Evolutionary conservation across 2,888 invertebrate genomes (phyloP).

Genomic region (Nemotelus pantherinus): DNA sequence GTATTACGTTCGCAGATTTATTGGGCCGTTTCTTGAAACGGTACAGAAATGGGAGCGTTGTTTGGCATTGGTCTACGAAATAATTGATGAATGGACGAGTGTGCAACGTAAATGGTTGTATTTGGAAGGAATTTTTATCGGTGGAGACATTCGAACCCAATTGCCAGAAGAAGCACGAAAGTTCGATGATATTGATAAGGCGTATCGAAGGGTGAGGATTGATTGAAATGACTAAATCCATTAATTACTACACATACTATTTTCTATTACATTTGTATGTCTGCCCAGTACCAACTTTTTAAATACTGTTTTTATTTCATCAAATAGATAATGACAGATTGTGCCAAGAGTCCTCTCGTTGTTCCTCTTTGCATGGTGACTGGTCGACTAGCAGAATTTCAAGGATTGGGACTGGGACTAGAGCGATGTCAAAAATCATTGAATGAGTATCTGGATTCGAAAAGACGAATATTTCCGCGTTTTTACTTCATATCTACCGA

Average conservation of each 20-base stretch:
- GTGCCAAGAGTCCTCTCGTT: slow-evolving; percentile 81
- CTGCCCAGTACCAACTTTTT: no score
- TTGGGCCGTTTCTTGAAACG: slow-evolving; percentile 84
- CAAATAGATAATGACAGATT: slow-evolving; percentile 83
- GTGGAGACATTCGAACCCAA: slow-evolving; percentile 86
- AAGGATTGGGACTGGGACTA: slow-evolving; percentile 76
- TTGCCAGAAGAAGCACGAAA: slow-evolving; percentile 89
- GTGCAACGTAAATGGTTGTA: slow-evolving; percentile 93
- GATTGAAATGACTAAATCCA: no score
- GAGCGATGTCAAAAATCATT: slow-evolving; percentile 92
- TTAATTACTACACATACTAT: no score
- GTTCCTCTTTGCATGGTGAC: slow-evolving; percentile 79
- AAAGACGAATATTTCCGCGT: slow-evolving; percentile 86
- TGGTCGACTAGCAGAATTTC: slow-evolving; percentile 80
- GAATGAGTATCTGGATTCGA: slow-evolving; percentile 88
- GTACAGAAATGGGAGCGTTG: slow-evolving; percentile 89
- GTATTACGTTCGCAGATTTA: slow-evolving; percentile 69
- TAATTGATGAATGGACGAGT: slow-evolving; percentile 87
- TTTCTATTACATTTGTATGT: no score
- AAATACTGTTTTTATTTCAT: neutral
- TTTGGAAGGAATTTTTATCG: slow-evolving; percentile 90
- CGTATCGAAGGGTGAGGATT: slow-evolving; percentile 74
- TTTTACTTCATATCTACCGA: slow-evolving; percentile 96
- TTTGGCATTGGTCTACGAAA: slow-evolving; percentile 82
- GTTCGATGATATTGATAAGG: slow-evolving; percentile 88